These are phyloP conservation scores for Anthrax anthrax DNA, from an alignment of 2,888 invertebrate genomes.

Conservation along the genomic window DNA sequence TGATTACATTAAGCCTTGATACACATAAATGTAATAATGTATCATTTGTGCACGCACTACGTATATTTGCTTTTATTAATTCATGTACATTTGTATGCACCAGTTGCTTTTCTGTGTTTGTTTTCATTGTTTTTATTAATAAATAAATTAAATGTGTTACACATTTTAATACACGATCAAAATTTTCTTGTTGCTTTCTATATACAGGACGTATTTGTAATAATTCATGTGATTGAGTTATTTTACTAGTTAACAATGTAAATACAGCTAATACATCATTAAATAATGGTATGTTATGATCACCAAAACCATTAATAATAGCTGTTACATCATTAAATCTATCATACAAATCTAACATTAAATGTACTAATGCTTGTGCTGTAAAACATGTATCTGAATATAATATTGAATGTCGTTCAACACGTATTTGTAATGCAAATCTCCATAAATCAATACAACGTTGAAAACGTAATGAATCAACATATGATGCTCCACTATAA, in stretches of 20 bases:
- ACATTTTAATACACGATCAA: constrained; percentile 67
- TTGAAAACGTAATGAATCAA: constrained; percentile 59
- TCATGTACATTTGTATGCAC: constrained; percentile 38
- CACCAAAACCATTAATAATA: constrained; percentile 31
- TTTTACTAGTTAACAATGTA: constrained; percentile 47
- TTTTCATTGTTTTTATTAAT: constrained; percentile 43
- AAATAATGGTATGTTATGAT: constrained; percentile 44
- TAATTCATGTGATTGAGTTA: constrained; percentile 41
- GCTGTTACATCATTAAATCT: constrained; percentile 40
- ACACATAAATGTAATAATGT: constrained; percentile 75
- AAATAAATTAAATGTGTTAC: constrained; percentile 63
- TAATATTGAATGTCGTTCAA: constrained; percentile 61
- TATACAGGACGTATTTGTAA: constrained; percentile 50
- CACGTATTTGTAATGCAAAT: constrained; percentile 64
- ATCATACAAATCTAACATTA: constrained; percentile 60
- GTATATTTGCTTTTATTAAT: constrained; percentile 39
- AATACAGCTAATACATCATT: constrained; percentile 57
- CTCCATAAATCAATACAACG: constrained; percentile 79
- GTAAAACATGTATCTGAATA: constrained; percentile 70
- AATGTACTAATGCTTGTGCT: constrained; percentile 69
- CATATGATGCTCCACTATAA: constrained; percentile 54
- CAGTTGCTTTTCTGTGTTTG: constrained; percentile 36
- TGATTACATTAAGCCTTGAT: constrained; percentile 60
- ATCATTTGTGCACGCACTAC: constrained; percentile 56
- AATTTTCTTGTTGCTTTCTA: constrained; percentile 65